A percentile compares a stretch with the other conserved stretches of the same genome.
Evolutionary conservation across 2,888 invertebrate species (phyloP).

Genomic region (Penaeus monodon): DNA sequence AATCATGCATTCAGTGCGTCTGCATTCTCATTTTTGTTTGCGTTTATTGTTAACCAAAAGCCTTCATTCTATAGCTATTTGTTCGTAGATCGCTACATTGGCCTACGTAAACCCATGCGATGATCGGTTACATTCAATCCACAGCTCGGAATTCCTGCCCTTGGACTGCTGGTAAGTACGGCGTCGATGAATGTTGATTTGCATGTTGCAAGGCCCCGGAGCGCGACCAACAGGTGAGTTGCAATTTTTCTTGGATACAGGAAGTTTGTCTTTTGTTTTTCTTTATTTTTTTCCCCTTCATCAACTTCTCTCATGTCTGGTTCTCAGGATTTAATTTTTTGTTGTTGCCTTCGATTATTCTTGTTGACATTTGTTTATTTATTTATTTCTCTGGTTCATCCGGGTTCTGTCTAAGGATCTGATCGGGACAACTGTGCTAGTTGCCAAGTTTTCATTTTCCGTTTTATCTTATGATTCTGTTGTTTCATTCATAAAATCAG

Average conservation of each 20-base stretch:
- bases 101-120: conserved; percentile 33
- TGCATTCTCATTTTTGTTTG: conserved; percentile 50
- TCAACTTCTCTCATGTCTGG: too few relatives aligned
- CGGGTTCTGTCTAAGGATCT: too few relatives aligned
- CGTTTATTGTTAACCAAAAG: conserved; percentile 51
- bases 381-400: too few relatives aligned
- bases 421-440: too few relatives aligned
- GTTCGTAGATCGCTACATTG: conserved; percentile 33
- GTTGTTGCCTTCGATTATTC: too few relatives aligned
- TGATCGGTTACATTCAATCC: conserved; percentile 60
- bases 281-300: too few relatives aligned
- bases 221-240: conserved; percentile 37
- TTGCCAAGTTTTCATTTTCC: too few relatives aligned
- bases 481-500: too few relatives aligned
- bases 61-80: conserved; percentile 36
- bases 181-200: conserved; percentile 52
- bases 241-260: neutral
- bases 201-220: conserved; percentile 49
- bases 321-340: too few relatives aligned
- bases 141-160: conserved; percentile 61
- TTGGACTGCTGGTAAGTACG: conserved; percentile 58
- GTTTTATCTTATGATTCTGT: too few relatives aligned
- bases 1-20: conserved; percentile 37
- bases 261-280: too few relatives aligned
- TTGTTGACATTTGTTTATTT: too few relatives aligned